These are phyloP conservation scores for Coturnix japonica DNA, from an alignment of 2,113 vertebrate genomes.

Conservation along the genomic window DNA sequence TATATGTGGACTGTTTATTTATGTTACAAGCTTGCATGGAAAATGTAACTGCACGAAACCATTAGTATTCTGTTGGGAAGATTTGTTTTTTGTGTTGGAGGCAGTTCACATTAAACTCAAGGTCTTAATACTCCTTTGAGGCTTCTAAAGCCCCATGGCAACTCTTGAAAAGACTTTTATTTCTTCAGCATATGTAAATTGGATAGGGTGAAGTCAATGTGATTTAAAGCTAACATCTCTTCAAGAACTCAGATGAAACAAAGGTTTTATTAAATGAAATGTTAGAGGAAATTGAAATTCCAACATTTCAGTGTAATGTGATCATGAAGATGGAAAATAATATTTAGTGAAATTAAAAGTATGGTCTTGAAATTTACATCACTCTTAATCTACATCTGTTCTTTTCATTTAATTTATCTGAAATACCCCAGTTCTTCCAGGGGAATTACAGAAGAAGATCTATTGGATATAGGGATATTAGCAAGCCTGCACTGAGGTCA, in stretches of 20 bases:
- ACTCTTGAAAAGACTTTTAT: slow-evolving; percentile 79
- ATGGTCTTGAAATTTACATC: slow-evolving; percentile 65
- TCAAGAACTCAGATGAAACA: slow-evolving; percentile 76
- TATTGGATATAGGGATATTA: slow-evolving; percentile 55
- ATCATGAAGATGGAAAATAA: slow-evolving; percentile 74
- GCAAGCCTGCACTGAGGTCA: slow-evolving; percentile 19
- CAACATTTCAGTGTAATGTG: slow-evolving; percentile 66
- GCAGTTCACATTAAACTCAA: slow-evolving; percentile 77
- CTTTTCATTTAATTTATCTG: slow-evolving; percentile 70
- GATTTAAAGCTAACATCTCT: slow-evolving; percentile 80
- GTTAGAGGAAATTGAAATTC: slow-evolving; percentile 73
- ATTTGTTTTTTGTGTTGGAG: slow-evolving; percentile 73
- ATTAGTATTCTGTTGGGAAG: slow-evolving; percentile 75
- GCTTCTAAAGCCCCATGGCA: slow-evolving; percentile 63
- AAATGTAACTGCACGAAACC: slow-evolving; percentile 65
- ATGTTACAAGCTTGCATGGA: slow-evolving; percentile 50
- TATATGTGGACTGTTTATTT: slow-evolving; percentile 25
- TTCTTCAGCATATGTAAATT: slow-evolving; percentile 81
- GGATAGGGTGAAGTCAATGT: slow-evolving; percentile 73
- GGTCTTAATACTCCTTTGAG: slow-evolving; percentile 78
- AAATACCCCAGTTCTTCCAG: slow-evolving; percentile 48
- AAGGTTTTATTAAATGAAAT: slow-evolving; percentile 77
- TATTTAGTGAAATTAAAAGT: slow-evolving; percentile 80
- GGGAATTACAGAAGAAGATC: slow-evolving; percentile 50
- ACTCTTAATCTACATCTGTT: slow-evolving; percentile 64